A percentile compares a stretch with the other conserved stretches of the same genome.
Evolutionary conservation across 2,888 invertebrate species (phyloP).

Genomic region (Phragmatobia fuliginosa): DNA sequence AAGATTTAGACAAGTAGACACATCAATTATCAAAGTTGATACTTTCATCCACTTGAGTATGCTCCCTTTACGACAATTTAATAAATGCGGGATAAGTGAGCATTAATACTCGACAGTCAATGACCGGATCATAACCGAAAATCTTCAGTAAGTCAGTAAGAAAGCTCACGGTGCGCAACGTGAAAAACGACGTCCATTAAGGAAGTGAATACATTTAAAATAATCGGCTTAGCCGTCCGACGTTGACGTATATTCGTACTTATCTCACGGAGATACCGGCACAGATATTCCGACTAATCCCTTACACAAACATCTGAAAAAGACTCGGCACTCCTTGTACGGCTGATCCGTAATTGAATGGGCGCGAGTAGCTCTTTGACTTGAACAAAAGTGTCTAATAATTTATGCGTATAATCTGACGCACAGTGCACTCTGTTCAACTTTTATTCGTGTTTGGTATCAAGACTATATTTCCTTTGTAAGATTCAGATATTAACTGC

Average conservation of each 20-base stretch:
- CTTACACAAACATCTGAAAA: conserved; percentile 85
- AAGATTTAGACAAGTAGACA: conserved; percentile 43
- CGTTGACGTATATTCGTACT: conserved; percentile 87
- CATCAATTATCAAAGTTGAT: conserved; percentile 57
- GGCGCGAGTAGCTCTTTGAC: conserved; percentile 76
- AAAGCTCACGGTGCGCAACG: conserved; percentile 71
- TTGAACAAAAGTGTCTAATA: conserved; percentile 85
- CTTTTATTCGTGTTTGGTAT: conserved; percentile 78
- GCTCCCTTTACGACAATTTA: conserved; percentile 68
- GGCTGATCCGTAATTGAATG: conserved; percentile 83
- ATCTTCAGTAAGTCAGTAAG: conserved; percentile 82
- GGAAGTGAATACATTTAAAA: conserved; percentile 87
- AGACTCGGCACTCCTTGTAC: conserved; percentile 84
- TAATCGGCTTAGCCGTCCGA: conserved; percentile 86
- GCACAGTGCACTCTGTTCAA: conserved; percentile 66
- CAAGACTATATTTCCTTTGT: conserved; percentile 73
- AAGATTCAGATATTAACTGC: conserved; percentile 77
- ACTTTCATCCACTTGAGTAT: conserved; percentile 55
- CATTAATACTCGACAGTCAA: conserved; percentile 79
- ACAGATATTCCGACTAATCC: conserved; percentile 85
- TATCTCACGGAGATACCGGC: conserved; percentile 86
- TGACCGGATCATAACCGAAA: conserved; percentile 86
- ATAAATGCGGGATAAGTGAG: conserved; percentile 76
- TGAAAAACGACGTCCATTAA: conserved; percentile 86
- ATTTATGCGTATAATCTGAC: conserved; percentile 87